phyloP scores from a whole-genome alignment of 1,140 invertebrate species.

The Drosophila persimilis region DNA sequence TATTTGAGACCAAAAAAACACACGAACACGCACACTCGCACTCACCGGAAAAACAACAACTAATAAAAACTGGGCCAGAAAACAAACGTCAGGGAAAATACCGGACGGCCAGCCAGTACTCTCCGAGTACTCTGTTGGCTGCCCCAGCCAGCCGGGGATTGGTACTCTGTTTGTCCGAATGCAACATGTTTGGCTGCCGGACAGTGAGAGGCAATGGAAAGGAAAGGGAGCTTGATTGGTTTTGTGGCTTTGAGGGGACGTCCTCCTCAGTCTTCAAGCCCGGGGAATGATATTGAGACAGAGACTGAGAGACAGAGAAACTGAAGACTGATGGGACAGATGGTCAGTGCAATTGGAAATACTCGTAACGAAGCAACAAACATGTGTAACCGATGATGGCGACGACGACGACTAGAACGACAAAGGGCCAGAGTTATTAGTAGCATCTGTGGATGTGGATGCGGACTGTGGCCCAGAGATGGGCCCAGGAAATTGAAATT shows the following conservation, averaged over 20 bases:
- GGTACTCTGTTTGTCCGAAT: neutral
- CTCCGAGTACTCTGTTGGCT: no score
- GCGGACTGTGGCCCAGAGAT: neutral
- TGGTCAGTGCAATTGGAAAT: conserved; percentile 41
- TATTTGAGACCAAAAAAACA: conserved; percentile 27
- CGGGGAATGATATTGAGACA: neutral
- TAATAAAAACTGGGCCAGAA: conserved; percentile 47
- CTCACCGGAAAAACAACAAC: conserved; percentile 31
- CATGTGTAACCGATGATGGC: conserved; percentile 44
- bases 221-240: conserved; percentile 55
- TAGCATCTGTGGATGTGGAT: conserved; percentile 12
- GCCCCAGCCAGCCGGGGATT: neutral
- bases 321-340: neutral
- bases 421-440: conserved; percentile 34
- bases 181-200: conserved; percentile 16
- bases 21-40: neutral
- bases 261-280: conserved; percentile 22
- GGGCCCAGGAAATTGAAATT: conserved; percentile 64
- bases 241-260: conserved; percentile 48
- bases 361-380: conserved; percentile 27
- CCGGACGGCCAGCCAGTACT: no score
- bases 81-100: conserved; percentile 40
- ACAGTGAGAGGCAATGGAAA: neutral
- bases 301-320: no score
- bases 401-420: conserved; percentile 3